phyloP scores from a whole-genome alignment of 2,797 vertebrate species.

The Anabacerthia variegaticeps region DNA sequence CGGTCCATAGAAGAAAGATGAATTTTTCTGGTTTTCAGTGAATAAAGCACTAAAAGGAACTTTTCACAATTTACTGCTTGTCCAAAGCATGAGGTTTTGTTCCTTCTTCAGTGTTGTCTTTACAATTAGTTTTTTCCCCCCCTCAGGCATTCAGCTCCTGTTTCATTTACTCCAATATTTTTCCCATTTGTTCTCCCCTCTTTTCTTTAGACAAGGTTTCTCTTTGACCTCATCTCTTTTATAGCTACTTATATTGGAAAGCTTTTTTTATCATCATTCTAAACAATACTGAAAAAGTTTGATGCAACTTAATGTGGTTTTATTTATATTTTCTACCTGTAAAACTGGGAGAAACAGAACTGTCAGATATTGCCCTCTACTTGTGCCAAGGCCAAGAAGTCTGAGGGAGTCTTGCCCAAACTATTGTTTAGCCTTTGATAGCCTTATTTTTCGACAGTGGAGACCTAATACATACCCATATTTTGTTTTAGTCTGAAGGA shows the following conservation, averaged over 20 bases:
- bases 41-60: not conserved
- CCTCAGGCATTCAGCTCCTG: not conserved
- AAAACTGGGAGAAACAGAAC: not conserved
- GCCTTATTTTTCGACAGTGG: not conserved
- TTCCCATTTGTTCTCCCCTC: not conserved
- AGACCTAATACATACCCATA: not conserved
- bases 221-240: not conserved
- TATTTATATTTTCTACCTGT: not conserved
- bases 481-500: constrained; percentile 80
- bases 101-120: not conserved
- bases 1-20: not conserved
- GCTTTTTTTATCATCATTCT: not conserved
- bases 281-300: not conserved
- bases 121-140: fast-evolving
- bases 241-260: not conserved
- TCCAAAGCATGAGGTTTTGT: not conserved
- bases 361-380: not conserved
- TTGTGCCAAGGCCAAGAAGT: not conserved
- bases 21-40: not conserved
- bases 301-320: not conserved
- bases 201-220: not conserved
- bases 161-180: not conserved
- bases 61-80: not conserved
- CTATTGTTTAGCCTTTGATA: not conserved
- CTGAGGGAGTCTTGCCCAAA: not conserved